Base-by-base conservation (phyloP, 2,797 vertebrate genomes). In the Macrochelys suwanniensis region DNA sequence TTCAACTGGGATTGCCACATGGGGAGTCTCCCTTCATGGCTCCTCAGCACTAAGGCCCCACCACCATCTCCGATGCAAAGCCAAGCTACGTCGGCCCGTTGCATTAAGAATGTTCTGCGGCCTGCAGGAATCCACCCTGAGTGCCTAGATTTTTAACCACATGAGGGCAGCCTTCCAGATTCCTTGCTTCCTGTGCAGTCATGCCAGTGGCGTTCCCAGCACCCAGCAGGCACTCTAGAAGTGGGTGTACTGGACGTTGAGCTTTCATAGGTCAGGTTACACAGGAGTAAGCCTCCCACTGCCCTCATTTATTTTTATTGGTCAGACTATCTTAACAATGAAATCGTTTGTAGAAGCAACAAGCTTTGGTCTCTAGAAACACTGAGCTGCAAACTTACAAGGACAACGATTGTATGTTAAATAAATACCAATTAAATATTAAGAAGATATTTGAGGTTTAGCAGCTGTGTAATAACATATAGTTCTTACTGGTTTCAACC, bases 361-460 rank as follows among this genome's bases (percentile, higher is more conserved):
- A 84, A 92, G 92, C 95, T 94, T 96, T 95, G 89, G 94, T 95
- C 92, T 71, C 95, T 89, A 5, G 1, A 92, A 23, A 93, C 1
- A 1, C 21, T 56, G 91, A 93, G 96, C 92, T 97, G 94, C 96
- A 87, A 9, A 25, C 86, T 95, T 89, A 87, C 80, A 45, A 94
- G 94, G 97, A 88, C 90, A 51, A 65, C 2, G 2, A 93, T 94
- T 89, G 53, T 95, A 91, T 93, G 91, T 94, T 96, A 97, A 97
- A 96, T 95, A 94, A 97, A 97, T 94, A 94, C 93, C 92, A 96
- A 97, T 97, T 97, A 97, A 97, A 97, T 93, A 94, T 96, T 96
- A 94, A 89, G 95, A 80, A 97, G 97, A 96, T 97, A 96, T 95
- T 97, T 97, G 97, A 97, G 97, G 97, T 97, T 97, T 97, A 97